Conservation (phyloP, 2,113 vertebrate genomes). For the Cyanocitta stelleri region DNA sequence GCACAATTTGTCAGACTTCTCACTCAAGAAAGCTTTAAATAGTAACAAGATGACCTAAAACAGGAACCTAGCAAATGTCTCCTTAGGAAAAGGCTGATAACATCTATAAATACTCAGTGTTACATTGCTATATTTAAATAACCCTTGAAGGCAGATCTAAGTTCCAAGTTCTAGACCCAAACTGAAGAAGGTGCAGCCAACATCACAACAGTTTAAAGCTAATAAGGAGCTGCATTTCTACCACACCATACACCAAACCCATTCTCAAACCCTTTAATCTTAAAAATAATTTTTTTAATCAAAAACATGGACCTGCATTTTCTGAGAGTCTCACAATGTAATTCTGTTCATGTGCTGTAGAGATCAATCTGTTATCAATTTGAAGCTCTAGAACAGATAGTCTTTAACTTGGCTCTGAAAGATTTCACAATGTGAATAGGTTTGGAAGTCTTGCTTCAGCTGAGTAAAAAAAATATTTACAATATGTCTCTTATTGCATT, state of each 20-base stretch:
- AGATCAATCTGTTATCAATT: background rate
- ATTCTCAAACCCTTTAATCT: background rate
- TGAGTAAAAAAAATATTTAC: background rate
- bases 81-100: slow-evolving; percentile 35
- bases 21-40: slow-evolving; percentile 6
- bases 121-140: background rate
- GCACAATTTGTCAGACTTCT: background rate
- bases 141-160: background rate
- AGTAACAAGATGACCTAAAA: slow-evolving; percentile 44
- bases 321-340: background rate
- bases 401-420: background rate
- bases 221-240: background rate
- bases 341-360: background rate
- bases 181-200: background rate
- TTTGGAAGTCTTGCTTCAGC: background rate
- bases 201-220: background rate
- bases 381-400: background rate
- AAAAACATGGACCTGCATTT: background rate
- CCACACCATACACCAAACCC: background rate
- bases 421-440: background rate
- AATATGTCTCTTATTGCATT: background rate
- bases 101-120: slow-evolving; percentile 29
- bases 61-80: slow-evolving; percentile 1
- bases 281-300: background rate
- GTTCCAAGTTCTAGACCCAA: background rate